Conservation (phyloP, 1,140 invertebrate genomes). For the Brachionus paranguensis region DNA sequence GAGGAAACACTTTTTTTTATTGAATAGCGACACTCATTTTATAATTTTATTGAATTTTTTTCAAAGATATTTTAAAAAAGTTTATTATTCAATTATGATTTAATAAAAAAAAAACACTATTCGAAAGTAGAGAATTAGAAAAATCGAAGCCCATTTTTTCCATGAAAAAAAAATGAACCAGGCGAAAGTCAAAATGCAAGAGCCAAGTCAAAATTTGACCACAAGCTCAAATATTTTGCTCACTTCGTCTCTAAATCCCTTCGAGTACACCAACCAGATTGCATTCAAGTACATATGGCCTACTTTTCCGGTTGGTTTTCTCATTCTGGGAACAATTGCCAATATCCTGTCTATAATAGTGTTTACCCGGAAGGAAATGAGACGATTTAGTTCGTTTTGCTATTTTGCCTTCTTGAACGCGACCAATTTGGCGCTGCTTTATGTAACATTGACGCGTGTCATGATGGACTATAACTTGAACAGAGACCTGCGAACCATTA, state of each 20-base stretch:
- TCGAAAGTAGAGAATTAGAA: neutral
- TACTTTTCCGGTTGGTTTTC: slow-evolving; percentile 26
- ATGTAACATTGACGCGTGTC: slow-evolving; percentile 17
- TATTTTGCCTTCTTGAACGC: slow-evolving; percentile 33
- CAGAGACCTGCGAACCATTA: slow-evolving; percentile 1
- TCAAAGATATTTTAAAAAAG: neutral
- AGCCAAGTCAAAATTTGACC: neutral
- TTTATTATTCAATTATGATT: slow-evolving; percentile 8
- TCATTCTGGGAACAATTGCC: slow-evolving; percentile 10
- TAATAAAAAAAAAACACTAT: neutral
- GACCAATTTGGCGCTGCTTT: slow-evolving; percentile 15
- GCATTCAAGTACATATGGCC: slow-evolving; percentile 37
- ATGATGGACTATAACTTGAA: slow-evolving; percentile 32
- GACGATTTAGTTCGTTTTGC: slow-evolving; percentile 30
- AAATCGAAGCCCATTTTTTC: neutral
- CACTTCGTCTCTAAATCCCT: neutral
- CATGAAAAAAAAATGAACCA: neutral
- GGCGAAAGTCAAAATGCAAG: neutral
- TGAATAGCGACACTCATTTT: neutral
- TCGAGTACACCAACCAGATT: slow-evolving; percentile 9
- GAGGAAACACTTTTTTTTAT: neutral
- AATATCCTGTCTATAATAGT: slow-evolving; percentile 37
- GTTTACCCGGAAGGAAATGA: slow-evolving; percentile 37
- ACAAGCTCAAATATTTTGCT: neutral
- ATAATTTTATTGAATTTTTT: slow-evolving; percentile 35